These are phyloP conservation scores for Atta colombica DNA, from an alignment of 1,140 invertebrate genomes.

Conservation along the genomic window DNA sequence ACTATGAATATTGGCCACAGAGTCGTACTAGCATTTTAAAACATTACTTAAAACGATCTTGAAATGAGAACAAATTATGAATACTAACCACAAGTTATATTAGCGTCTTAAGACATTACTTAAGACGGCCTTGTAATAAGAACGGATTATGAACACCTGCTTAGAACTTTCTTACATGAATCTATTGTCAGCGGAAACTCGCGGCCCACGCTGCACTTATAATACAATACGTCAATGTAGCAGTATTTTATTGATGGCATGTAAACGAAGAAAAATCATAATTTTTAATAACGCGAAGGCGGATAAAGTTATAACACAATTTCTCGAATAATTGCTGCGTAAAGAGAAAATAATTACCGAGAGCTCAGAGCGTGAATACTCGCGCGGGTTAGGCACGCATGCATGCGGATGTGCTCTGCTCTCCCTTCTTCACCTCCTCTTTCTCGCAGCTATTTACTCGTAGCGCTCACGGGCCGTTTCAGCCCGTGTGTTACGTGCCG, in stretches of 20 bases:
- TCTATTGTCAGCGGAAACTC: neutral
- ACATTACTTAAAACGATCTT: too few relatives aligned
- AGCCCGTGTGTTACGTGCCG: constrained; percentile 66
- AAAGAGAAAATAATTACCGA: constrained; percentile 50
- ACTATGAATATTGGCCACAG: too few relatives aligned
- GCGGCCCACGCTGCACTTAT: neutral
- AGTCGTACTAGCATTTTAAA: too few relatives aligned
- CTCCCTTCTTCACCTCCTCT: neutral
- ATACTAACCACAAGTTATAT: too few relatives aligned
- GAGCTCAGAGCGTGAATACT: constrained; percentile 21
- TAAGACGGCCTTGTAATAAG: too few relatives aligned
- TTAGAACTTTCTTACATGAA: neutral
- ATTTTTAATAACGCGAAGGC: constrained; percentile 23
- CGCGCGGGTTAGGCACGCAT: constrained; percentile 39
- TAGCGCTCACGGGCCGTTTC: constrained; percentile 67
- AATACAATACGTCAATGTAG: neutral
- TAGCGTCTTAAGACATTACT: too few relatives aligned
- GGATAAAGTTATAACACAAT: constrained; percentile 44
- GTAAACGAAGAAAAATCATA: neutral
- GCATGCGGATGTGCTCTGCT: constrained; percentile 38
- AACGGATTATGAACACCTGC: too few relatives aligned
- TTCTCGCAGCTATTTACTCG: constrained; percentile 69
- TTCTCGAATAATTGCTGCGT: constrained; percentile 44
- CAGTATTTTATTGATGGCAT: neutral
- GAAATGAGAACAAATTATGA: too few relatives aligned